These are phyloP conservation scores for Uropsilus gracilis DNA, from an alignment of 2,113 vertebrate species.

Conservation along the genomic window DNA sequence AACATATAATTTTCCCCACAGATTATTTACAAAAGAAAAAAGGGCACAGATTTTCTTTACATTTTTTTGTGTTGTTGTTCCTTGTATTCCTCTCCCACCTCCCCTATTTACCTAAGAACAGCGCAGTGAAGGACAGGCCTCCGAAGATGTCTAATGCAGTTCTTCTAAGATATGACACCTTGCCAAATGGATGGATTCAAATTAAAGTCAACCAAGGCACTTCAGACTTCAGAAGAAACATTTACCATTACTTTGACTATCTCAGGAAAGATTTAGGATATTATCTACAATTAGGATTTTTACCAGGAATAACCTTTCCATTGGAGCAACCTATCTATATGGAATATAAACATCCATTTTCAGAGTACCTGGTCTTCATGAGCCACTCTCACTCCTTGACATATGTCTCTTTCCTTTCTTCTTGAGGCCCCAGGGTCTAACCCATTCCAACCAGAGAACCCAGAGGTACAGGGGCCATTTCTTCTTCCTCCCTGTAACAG, in stretches of 20 bases:
- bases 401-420: background rate
- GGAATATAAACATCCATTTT: background rate
- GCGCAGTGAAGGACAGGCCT: background rate
- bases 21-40: slow-evolving; percentile 43
- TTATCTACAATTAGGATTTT: background rate
- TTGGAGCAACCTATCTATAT: background rate
- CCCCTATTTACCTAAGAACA: slow-evolving; percentile 14
- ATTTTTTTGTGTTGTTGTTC: background rate
- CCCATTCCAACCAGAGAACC: background rate
- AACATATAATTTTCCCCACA: slow-evolving; percentile 66
- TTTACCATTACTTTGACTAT: background rate
- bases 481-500: background rate
- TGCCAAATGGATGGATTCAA: background rate
- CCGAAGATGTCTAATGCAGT: background rate
- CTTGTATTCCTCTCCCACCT: background rate
- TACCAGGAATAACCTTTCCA: background rate
- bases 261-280: background rate
- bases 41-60: slow-evolving; percentile 3
- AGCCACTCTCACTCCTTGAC: background rate
- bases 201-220: background rate
- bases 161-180: background rate
- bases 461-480: background rate
- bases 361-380: background rate
- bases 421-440: too few relatives aligned
- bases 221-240: background rate